Evolutionary conservation across 2,113 vertebrate species (phyloP), one percentile per base, ranked within the genome.

Genomic region (Sinosuthora webbiana): DNA sequence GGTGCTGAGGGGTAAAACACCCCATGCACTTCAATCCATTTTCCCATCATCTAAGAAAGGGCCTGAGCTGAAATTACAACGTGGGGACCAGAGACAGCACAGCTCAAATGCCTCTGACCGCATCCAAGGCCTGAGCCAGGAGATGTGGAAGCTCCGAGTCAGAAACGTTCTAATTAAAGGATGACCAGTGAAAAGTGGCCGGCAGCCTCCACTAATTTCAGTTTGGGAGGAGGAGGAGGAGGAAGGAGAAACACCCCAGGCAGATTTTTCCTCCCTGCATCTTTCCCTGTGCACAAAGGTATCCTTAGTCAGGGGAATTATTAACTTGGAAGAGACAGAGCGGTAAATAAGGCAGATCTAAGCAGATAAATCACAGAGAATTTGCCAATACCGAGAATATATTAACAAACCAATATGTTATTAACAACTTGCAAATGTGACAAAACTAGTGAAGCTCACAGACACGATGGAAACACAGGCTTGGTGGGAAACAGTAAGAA

Each of bases 1-100:
- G 10, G 37, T 7, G 23, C 30, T 0, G 8, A 7, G 3, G 3
- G 31, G 24, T 3, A 0, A 21, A 39, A 45, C 47, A n/a, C 13
- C 28, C 12, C 4, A 2, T 20, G 7, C 11, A 9, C n/a, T 3
- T 8, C 2, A 55, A 13, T 69, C 76, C 39, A 27, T 85, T 39
- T 57, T 20, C 81, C 42, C 22, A 2, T 33, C 27, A 13, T 7
- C 75, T 60, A 11, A 84, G 45, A n/a, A 52, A 57, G 16, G 13
- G 77, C 27, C 60, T 0, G 2, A 81, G 39, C 9, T 31, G 44
- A 53, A 87, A 47, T 16, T 10, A 39, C 3, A 10, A 8, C 18
- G 0, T 45, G 50, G 50, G 31, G 39, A 31, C 11, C 55, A 53
- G 62, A 11, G 15, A 16, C 2, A 4, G 30, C 1, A 2, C 22